Conservation (phyloP, 2,888 invertebrate species). For the Subacronicta megacephala region DNA sequence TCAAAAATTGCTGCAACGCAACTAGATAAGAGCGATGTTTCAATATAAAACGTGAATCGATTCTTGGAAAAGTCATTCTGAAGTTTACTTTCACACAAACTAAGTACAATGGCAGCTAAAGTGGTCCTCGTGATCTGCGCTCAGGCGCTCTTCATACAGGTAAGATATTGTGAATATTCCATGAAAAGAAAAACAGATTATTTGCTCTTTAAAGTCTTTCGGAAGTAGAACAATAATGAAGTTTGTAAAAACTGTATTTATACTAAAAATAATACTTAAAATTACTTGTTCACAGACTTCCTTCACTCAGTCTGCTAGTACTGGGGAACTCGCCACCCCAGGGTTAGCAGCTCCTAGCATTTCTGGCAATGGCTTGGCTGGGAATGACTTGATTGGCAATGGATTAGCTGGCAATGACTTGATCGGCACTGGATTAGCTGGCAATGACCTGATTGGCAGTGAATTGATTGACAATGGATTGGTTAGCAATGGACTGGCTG, state of each 20-base stretch:
- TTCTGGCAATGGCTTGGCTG: background rate
- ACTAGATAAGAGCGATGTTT: slow-evolving; percentile 14
- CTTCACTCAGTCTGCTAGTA: background rate
- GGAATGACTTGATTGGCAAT: background rate
- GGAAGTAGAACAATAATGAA: no score
- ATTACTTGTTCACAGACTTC: background rate
- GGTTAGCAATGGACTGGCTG: background rate
- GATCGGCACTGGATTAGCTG: background rate
- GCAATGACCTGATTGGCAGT: background rate
- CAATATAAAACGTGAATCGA: slow-evolving; percentile 16
- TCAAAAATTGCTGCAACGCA: background rate
- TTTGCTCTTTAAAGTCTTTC: no score
- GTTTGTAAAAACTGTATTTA: no score
- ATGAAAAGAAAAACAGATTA: no score
- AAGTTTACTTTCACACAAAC: slow-evolving; percentile 12
- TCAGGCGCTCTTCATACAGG: slow-evolving; percentile 1
- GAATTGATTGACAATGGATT: background rate
- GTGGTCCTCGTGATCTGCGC: slow-evolving; percentile 57
- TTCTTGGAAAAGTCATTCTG: slow-evolving; percentile 16
- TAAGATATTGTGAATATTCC: background rate
- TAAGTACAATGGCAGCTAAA: slow-evolving; percentile 57
- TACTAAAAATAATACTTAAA: no score
- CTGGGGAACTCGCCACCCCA: background rate
- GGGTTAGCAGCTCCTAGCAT: background rate
- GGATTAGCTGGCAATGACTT: background rate